Percentiles rank a stretch among this genome's conserved stretches.
These are phyloP conservation scores for Conopomorpha cramerella DNA, from an alignment of 1,140 invertebrate species.

Conservation along the genomic window DNA sequence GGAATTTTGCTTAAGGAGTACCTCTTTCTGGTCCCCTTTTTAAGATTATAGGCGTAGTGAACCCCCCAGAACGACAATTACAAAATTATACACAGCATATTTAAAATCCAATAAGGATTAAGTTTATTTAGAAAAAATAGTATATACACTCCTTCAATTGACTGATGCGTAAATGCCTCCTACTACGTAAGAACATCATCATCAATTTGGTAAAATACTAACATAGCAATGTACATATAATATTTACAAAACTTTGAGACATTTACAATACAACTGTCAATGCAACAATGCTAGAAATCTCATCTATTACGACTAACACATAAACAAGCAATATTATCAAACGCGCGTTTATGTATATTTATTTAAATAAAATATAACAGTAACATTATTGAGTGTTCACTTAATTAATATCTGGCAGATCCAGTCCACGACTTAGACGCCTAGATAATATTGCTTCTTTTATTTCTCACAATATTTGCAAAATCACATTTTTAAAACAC, in stretches of 20 bases:
- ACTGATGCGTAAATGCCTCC: slow-evolving; percentile 32
- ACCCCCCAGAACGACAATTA: too few species aligned
- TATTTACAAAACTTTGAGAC: slow-evolving; percentile 36
- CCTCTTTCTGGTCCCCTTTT: too few species aligned
- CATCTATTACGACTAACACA: neutral
- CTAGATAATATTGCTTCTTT: slow-evolving; percentile 15
- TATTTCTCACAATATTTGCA: slow-evolving; percentile 4
- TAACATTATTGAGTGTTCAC: neutral
- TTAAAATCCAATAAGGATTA: slow-evolving; percentile 52
- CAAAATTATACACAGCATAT: slow-evolving; percentile 32
- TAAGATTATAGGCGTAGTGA: too few species aligned
- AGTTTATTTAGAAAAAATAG: slow-evolving; percentile 56
- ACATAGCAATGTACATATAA: slow-evolving; percentile 34
- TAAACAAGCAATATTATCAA: neutral
- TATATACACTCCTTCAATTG: slow-evolving; percentile 58
- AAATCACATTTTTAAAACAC: slow-evolving; percentile 2
- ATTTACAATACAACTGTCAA: slow-evolving; percentile 10
- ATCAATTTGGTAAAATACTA: slow-evolving; percentile 41
- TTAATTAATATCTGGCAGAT: neutral
- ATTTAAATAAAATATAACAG: too few species aligned
- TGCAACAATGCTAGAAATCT: too few species aligned
- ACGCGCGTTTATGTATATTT: too few species aligned
- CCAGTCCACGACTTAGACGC: neutral
- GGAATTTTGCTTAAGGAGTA: too few species aligned
- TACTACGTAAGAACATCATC: slow-evolving; percentile 22